A percentile compares a stretch with the other conserved stretches of the same genome.
Conservation (phyloP, 2,888 invertebrate genomes). For the Seladonia tumulorum region DNA sequence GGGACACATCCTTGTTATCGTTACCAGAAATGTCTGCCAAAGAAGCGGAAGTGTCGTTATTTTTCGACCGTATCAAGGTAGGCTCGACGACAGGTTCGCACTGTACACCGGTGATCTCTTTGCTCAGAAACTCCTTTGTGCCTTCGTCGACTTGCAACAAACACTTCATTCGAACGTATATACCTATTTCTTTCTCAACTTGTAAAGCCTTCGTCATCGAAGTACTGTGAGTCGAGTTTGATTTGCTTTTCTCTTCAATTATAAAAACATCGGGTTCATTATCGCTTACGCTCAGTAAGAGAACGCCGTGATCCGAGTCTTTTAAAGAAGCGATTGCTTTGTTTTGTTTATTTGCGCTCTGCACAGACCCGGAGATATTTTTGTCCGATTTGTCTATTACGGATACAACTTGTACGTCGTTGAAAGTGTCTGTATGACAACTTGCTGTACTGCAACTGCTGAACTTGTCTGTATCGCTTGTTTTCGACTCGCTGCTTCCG, state of each 20-base stretch:
- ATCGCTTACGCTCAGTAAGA: slow-evolving; percentile 77
- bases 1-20: slow-evolving; percentile 79
- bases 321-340: slow-evolving; percentile 51
- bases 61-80: slow-evolving; percentile 61
- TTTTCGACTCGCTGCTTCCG: slow-evolving; percentile 69
- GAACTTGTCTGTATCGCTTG: slow-evolving; percentile 66
- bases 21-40: slow-evolving; percentile 80
- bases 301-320: slow-evolving; percentile 62
- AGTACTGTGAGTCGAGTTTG: slow-evolving; percentile 59
- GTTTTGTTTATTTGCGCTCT: slow-evolving; percentile 35
- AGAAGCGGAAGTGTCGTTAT: slow-evolving; percentile 74
- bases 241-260: slow-evolving; percentile 71
- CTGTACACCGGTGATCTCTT: slow-evolving; percentile 74
- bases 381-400: slow-evolving; percentile 33
- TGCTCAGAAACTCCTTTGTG: slow-evolving; percentile 76
- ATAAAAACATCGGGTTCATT: slow-evolving; percentile 76
- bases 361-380: slow-evolving; percentile 5
- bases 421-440: slow-evolving; percentile 64
- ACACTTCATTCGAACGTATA: slow-evolving; percentile 78
- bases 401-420: slow-evolving; percentile 49
- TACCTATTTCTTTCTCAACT: slow-evolving; percentile 76
- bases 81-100: slow-evolving; percentile 72
- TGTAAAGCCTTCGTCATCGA: slow-evolving; percentile 64
- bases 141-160: slow-evolving; percentile 76
- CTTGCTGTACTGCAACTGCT: slow-evolving; percentile 66